Conservation (phyloP, 2,888 invertebrate genomes). For the Cyclophora albipunctata region DNA sequence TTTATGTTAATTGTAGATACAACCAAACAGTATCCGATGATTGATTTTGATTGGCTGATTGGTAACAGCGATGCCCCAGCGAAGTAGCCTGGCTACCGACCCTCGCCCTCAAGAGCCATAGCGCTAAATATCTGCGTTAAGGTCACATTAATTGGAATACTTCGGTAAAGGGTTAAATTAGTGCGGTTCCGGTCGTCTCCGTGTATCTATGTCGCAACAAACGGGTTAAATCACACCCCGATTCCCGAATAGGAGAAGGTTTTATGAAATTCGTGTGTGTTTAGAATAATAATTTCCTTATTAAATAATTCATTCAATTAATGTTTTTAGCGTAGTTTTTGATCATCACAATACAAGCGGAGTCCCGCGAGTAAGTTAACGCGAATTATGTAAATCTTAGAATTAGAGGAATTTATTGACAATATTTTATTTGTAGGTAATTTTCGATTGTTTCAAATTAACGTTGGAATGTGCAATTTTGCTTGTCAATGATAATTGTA, state of each 20-base stretch:
- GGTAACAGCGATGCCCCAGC: slow-evolving; percentile 61
- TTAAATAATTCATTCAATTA: too few species aligned
- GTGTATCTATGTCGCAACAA: slow-evolving; percentile 7
- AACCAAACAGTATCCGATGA: slow-evolving; percentile 73
- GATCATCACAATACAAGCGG: too few species aligned
- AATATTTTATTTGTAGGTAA: too few species aligned
- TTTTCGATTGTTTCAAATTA: too few species aligned
- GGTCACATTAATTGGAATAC: slow-evolving; percentile 32
- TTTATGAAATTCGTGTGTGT: not conserved
- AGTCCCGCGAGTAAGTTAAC: too few species aligned
- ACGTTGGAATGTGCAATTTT: too few species aligned
- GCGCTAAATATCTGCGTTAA: slow-evolving; percentile 33
- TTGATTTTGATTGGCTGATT: slow-evolving; percentile 76
- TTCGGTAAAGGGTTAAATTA: slow-evolving; percentile 44
- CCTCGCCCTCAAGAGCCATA: slow-evolving; percentile 48
- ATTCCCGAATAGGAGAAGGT: slow-evolving; percentile 1
- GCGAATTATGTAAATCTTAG: too few species aligned
- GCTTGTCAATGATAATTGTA: too few species aligned
- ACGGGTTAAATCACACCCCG: slow-evolving; percentile 1
- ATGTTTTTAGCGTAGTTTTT: too few species aligned
- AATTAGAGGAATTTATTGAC: too few species aligned
- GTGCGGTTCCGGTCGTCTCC: slow-evolving; percentile 26
- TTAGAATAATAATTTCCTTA: too few species aligned
- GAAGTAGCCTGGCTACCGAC: slow-evolving; percentile 52
- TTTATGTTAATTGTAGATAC: slow-evolving; percentile 74